Conservation (phyloP, 2,888 invertebrate genomes). For the Chironomus tentans region DNA sequence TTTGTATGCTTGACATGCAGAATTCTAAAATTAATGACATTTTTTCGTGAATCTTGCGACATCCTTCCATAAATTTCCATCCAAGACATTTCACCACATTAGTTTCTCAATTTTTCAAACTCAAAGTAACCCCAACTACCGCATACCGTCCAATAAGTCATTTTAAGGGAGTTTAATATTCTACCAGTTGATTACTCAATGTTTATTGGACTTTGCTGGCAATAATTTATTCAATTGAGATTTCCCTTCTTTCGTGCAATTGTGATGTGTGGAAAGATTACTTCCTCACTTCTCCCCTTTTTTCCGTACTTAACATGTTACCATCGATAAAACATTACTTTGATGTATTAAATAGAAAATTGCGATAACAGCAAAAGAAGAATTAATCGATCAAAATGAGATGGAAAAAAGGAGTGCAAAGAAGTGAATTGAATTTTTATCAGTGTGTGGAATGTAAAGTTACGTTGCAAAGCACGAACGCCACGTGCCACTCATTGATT, state of each 20-base stretch:
- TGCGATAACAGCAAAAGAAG: conserved; percentile 13
- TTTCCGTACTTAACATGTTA: neutral
- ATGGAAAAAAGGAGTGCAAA: neutral
- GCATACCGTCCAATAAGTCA: too few species aligned
- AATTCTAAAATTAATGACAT: too few species aligned
- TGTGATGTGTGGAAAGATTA: neutral
- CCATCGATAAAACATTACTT: neutral
- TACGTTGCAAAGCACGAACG: conserved; percentile 2
- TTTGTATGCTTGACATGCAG: too few species aligned
- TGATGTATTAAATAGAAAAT: conserved; percentile 20
- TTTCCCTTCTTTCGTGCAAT: neutral
- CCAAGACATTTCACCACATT: too few species aligned
- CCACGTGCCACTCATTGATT: conserved; percentile 22
- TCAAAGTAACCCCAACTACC: too few species aligned
- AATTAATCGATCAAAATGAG: conserved; percentile 19
- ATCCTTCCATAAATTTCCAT: too few species aligned
- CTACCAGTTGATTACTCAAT: too few species aligned
- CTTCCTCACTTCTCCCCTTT: too few species aligned
- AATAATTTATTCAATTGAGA: neutral
- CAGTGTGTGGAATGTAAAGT: neutral
- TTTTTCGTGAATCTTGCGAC: too few species aligned
- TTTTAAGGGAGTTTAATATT: too few species aligned
- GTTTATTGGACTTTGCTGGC: too few species aligned
- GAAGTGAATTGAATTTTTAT: neutral
- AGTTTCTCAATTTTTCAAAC: too few species aligned